Evolutionary conservation across 2,797 vertebrate species (phyloP).

Genomic region (Peromyscus attwateri): DNA sequence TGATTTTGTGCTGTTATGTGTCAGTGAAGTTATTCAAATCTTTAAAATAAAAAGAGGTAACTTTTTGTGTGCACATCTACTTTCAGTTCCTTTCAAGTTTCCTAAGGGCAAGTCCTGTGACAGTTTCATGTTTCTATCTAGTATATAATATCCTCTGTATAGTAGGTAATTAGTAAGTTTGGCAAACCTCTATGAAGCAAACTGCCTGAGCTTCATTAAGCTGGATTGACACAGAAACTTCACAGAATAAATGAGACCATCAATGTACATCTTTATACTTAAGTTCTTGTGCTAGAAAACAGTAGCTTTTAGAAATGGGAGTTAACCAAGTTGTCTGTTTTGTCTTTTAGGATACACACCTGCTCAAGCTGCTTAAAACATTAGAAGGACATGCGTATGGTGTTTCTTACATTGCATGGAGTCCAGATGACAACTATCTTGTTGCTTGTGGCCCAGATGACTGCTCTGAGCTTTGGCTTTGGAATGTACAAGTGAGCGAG

Average conservation of each 20-base stretch:
- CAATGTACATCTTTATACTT: not conserved
- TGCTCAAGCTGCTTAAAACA: constrained; percentile 96
- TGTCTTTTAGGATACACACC: constrained; percentile 94
- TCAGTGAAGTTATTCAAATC: not conserved
- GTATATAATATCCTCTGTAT: not conserved
- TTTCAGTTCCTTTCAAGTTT: not conserved
- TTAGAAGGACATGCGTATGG: constrained; percentile 98
- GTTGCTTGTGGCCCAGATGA: constrained; percentile 99
- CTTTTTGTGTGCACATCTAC: not conserved
- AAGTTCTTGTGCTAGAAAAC: not conserved
- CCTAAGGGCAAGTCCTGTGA: not conserved
- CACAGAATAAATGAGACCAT: not conserved
- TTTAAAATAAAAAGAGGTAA: not conserved
- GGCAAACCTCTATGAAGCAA: not conserved
- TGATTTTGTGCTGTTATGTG: not conserved
- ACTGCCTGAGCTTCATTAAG: not conserved
- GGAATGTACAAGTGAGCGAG: constrained; percentile 96
- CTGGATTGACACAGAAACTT: not conserved
- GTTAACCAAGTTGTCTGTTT: constrained; percentile 69
- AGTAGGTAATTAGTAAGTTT: not conserved
- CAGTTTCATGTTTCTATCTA: not conserved
- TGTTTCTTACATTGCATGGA: constrained; percentile 99
- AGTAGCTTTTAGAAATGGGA: not conserved
- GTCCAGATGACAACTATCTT: constrained; percentile 98
- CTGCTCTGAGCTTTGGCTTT: constrained; percentile 99